A percentile compares a stretch with the other conserved stretches of the same genome.
phyloP scores from a whole-genome alignment of 2,797 vertebrate genomes.

The Lemur catta region DNA sequence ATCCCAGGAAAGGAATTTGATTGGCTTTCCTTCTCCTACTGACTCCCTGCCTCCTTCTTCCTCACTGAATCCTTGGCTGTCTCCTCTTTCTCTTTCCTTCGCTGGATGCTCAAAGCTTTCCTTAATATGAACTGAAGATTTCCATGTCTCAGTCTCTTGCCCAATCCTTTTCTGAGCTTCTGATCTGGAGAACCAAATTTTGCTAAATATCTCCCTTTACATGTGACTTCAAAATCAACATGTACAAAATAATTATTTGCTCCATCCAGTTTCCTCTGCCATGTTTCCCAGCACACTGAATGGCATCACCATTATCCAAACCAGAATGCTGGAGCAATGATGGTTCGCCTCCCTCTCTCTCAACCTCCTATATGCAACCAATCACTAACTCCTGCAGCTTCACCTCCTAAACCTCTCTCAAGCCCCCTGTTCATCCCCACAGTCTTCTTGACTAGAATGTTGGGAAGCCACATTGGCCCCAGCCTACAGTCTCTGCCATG shows the following conservation, averaged over 20 bases:
- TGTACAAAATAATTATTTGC: background rate
- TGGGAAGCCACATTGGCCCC: background rate
- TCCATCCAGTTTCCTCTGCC: background rate
- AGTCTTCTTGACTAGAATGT: background rate
- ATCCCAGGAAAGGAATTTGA: background rate
- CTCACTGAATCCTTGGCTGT: background rate
- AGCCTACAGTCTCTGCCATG: background rate
- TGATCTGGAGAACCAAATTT: background rate
- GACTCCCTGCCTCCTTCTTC: background rate
- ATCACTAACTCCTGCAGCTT: background rate
- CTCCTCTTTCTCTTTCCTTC: background rate
- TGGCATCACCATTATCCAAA: background rate
- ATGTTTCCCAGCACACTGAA: background rate
- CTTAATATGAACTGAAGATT: background rate
- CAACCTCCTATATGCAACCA: background rate
- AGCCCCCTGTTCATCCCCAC: background rate
- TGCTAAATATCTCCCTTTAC: background rate
- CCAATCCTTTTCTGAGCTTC: background rate
- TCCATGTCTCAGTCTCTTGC: background rate
- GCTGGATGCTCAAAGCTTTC: background rate
- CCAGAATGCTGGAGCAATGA: background rate
- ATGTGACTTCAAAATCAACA: background rate
- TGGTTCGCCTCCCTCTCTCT: background rate
- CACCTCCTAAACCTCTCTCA: background rate
- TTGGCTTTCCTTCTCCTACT: background rate